A percentile compares a stretch with the other conserved stretches of the same genome.
These are phyloP conservation scores for Eupithecia abbreviata DNA, from an alignment of 2,888 invertebrate genomes.

Conservation along the genomic window DNA sequence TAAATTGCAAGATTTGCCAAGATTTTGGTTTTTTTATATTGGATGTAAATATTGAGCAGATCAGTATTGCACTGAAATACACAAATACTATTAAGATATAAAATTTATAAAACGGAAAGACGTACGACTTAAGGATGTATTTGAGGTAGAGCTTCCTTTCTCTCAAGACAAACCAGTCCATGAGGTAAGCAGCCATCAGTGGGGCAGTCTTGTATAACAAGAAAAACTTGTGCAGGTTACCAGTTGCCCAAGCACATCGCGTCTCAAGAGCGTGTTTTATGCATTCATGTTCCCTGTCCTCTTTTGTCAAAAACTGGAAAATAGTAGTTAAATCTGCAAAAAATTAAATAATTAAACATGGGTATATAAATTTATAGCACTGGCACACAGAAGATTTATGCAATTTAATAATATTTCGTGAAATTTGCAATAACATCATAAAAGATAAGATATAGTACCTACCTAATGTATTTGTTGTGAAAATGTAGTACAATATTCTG, in stretches of 20 bases:
- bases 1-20: background rate
- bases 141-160: slow-evolving; percentile 96
- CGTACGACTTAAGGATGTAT: slow-evolving; percentile 98
- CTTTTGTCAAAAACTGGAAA: slow-evolving; percentile 90
- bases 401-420: background rate
- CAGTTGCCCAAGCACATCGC: slow-evolving; percentile 95
- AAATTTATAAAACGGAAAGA: slow-evolving; percentile 69
- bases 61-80: slow-evolving; percentile 3
- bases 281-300: slow-evolving; percentile 91
- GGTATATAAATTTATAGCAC: too few relatives aligned
- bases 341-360: background rate
- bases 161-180: slow-evolving; percentile 99
- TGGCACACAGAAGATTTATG: background rate
- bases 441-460: slow-evolving; percentile 35
- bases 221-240: slow-evolving; percentile 97
- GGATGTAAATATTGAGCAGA: background rate
- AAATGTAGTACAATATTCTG: slow-evolving; percentile 98
- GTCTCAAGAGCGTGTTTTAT: slow-evolving; percentile 94
- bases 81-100: slow-evolving; percentile 16
- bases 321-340: slow-evolving; percentile 95
- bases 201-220: slow-evolving; percentile 94
- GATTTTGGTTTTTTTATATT: background rate
- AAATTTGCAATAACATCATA: background rate
- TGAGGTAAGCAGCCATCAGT: slow-evolving; percentile 97
- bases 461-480: slow-evolving; percentile 99